Conservation (phyloP, 2,888 invertebrate species). For the Itoplectis maculator region DNA sequence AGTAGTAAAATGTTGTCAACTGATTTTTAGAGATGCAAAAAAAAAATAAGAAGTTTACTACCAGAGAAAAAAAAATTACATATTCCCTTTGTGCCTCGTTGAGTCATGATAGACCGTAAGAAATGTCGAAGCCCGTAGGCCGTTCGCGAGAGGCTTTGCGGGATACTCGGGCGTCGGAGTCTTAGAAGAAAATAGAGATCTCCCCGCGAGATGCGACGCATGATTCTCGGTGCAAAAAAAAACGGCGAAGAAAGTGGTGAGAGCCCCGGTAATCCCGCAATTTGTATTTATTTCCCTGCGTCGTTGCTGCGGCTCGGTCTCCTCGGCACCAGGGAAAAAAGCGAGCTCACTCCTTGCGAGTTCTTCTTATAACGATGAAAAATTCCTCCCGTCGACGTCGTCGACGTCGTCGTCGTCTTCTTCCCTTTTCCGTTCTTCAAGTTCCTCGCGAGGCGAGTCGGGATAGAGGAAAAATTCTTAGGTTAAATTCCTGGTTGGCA, state of each 20-base stretch:
- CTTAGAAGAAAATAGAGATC: slow-evolving; percentile 77
- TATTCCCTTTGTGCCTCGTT: slow-evolving; percentile 34
- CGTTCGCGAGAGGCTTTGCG: slow-evolving; percentile 29
- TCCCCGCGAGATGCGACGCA: slow-evolving; percentile 56
- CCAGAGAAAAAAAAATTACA: slow-evolving; percentile 23
- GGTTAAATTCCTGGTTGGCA: slow-evolving; percentile 71
- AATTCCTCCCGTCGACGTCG: slow-evolving; percentile 77
- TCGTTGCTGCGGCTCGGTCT: slow-evolving; percentile 69
- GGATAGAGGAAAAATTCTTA: slow-evolving; percentile 73
- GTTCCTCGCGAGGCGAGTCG: slow-evolving; percentile 41
- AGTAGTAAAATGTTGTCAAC: background rate
- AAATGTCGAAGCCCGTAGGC: slow-evolving; percentile 34
- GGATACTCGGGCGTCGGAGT: slow-evolving; percentile 17
- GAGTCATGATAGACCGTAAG: slow-evolving; percentile 45
- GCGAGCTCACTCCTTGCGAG: slow-evolving; percentile 26
- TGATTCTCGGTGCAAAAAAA: slow-evolving; percentile 51
- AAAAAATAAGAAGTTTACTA: background rate
- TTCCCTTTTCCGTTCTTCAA: slow-evolving; percentile 53
- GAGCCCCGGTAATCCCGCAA: slow-evolving; percentile 83
- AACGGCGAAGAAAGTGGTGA: background rate
- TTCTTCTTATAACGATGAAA: slow-evolving; percentile 81
- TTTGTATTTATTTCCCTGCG: slow-evolving; percentile 84
- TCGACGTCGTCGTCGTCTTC: slow-evolving; percentile 58
- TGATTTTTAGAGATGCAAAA: background rate
- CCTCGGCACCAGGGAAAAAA: slow-evolving; percentile 32